Base-by-base conservation (phyloP, 2,888 invertebrate genomes). In the Lamellibrachia satsuma region DNA sequence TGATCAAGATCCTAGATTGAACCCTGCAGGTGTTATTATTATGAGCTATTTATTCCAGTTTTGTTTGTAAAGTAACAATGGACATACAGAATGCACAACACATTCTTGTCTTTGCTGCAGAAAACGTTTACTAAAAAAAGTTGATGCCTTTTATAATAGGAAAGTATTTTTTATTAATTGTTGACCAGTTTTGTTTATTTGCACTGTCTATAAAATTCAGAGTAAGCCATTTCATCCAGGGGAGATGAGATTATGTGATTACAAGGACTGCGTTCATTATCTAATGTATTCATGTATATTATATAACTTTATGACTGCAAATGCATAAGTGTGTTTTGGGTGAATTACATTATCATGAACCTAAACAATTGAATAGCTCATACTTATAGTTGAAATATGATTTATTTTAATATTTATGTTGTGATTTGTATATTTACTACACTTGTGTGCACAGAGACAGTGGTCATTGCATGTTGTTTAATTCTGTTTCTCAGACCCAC, bases 401-500 rank as follows among this genome's bases (percentile, higher is more conserved):
- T 55, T 55, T 55, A 55, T 7, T 55, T 7, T 55, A 55, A 55
- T 55, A 55, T 55, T 55, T 9, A 55, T 55, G 55, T 9, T 9
- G 55, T 7, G 55, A 9, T 55, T 6, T 75, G 75, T 75, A 75
- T 22, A 75, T 11, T 75, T 75, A 75, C 6, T 75, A 22, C n/a
- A 15, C 15, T n/a, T 75, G 75, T n/a, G 8, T 55, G 55, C 55
- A 55, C 3, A 75, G 22, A 6, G 22, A 22, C 75, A 75, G 22
- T 22, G n/a, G 75, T 75, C 15, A 15, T 75, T 75, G 57, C 22
- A n/a, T 55, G 27, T 92, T 92, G 55, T 0, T 51, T 92, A 22
- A 6, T 75, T 22, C n/a, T 22, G 6, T 75, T 75, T 91, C 93
- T 39, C 93, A 95, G 95, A 95, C 94, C 95, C 95, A 39, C 96